Base-by-base conservation (phyloP, 2,888 invertebrate species). In the Mesorhabditis sp. region DNA sequence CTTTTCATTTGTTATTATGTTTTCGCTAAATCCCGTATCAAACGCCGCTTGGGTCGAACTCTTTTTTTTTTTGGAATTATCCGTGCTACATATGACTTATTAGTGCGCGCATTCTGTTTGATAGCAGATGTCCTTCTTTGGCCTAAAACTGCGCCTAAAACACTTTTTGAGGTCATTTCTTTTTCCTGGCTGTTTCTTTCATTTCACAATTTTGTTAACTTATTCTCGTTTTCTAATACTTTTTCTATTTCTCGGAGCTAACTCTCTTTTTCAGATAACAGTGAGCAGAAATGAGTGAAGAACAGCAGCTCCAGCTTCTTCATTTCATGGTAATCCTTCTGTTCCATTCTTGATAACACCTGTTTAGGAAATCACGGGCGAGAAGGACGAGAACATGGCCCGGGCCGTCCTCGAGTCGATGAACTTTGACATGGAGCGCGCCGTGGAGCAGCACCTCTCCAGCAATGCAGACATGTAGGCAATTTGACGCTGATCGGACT, bases 341-440 rank as follows among this genome's bases (percentile, higher is more conserved):
- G 7, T 50, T 50, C n/a, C n/a, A 50, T 50, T 50, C 58, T 13
- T 50, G 10, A 13, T 10, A 58, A 61, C 10, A 13, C 43, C 62
- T 66, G 10, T 72, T 63, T 64, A 79, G 80, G 80, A 80, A 58
- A 69, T 80, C 45, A 72, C 77, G 28, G 71, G 75, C 58, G 58
- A 75, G 42, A 71, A 76, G 15, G 80, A 80, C 61, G 65, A 62
- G 62, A 72, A 76, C 4, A 68, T 78, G 4, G 77, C 78, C 4
- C 42, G 74, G 15, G 72, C 72, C n/a, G 77, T 76, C 4, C 67
- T 80, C 15, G 77, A 72, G 4, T 80, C 80, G 42, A 65, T 78
- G 43, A 69, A 77, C 61, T 80, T 77, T 77, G 76, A 80, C 68
- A 63, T 80, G 43, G 78, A 80, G 68, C 69, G 67, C 43, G 77